Conservation (phyloP, 2,797 vertebrate species). For the Micrastur ruficollis region DNA sequence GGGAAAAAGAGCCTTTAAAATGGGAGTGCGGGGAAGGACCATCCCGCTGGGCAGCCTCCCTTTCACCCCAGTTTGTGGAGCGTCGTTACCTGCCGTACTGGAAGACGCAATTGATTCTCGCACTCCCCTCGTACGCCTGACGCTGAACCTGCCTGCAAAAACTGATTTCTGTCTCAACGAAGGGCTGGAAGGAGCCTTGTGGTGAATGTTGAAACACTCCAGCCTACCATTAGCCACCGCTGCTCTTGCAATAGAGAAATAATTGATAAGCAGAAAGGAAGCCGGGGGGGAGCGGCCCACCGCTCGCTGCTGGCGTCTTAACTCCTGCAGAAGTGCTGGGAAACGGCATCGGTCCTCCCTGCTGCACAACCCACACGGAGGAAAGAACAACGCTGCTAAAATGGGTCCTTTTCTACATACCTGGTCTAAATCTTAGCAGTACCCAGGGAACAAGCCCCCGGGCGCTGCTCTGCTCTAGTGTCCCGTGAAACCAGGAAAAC, state of each 20-base stretch:
- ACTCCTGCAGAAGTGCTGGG: not conserved
- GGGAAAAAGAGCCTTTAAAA: not conserved
- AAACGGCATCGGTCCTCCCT: not conserved
- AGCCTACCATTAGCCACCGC: not conserved
- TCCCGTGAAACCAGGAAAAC: not conserved
- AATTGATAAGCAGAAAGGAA: not conserved
- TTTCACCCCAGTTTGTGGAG: not conserved
- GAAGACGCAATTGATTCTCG: not conserved
- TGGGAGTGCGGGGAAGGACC: rapidly evolving
- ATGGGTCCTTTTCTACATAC: not conserved
- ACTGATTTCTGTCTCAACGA: not conserved
- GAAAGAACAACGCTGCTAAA: not conserved
- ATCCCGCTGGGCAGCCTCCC: not conserved
- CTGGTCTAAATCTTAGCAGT: not conserved
- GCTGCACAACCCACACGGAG: not conserved
- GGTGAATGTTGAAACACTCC: not conserved
- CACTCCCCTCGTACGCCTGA: not conserved
- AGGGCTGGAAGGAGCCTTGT: not conserved
- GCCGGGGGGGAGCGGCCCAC: not conserved
- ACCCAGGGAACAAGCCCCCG: not conserved
- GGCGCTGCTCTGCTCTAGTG: not conserved
- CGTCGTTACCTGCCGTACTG: not conserved
- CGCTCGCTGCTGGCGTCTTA: not conserved
- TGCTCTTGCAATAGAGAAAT: not conserved
- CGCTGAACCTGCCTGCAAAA: not conserved